Evolutionary conservation across 2,113 vertebrate species (phyloP).

Genomic region (Melanocharis versteri): DNA sequence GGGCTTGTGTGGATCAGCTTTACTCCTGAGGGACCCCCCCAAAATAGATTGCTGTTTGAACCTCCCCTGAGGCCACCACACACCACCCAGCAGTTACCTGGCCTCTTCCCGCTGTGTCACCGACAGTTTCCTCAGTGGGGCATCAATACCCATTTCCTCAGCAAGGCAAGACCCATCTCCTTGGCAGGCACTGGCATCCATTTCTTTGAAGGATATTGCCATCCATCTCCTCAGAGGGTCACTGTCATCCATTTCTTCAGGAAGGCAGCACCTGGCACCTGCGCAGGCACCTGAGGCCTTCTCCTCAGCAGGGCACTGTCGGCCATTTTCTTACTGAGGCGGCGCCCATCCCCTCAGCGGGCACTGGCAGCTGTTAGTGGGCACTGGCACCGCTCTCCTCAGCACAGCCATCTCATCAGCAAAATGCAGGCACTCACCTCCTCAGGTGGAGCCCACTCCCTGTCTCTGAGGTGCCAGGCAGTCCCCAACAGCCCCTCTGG

Average conservation of each 20-base stretch:
- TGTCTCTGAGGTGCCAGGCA: background rate
- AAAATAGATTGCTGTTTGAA: background rate
- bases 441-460: background rate
- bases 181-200: background rate
- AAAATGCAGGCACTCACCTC: background rate
- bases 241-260: background rate
- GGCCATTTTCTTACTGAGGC: background rate
- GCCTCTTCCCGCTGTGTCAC: fast-evolving
- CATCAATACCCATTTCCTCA: background rate
- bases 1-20: background rate
- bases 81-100: background rate
- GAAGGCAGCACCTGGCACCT: background rate
- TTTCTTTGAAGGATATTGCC: background rate
- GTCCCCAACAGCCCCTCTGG: background rate
- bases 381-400: background rate
- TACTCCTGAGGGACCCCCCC: background rate
- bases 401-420: background rate
- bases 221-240: background rate
- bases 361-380: background rate
- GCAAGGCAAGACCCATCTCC: background rate
- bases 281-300: fast-evolving
- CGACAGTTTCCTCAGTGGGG: background rate
- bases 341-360: fast-evolving
- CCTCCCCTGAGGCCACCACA: background rate
- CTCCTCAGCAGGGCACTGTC: background rate